Evolutionary conservation across 2,888 invertebrate genomes (phyloP).

Genomic region (Stramonita haemastoma): DNA sequence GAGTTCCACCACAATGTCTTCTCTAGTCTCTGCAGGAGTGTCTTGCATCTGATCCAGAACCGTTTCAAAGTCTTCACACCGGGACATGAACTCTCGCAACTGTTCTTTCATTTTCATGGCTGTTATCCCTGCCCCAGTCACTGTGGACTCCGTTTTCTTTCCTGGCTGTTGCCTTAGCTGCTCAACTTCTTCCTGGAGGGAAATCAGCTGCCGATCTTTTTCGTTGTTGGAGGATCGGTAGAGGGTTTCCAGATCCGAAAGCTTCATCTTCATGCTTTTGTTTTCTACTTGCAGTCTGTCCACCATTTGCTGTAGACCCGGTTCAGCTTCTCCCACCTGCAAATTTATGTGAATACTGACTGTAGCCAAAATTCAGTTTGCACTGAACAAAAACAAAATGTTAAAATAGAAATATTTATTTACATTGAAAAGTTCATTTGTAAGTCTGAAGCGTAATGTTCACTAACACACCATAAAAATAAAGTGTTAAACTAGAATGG

Average conservation of each 20-base stretch:
- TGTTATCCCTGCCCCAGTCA: conserved; percentile 53
- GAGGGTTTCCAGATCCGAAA: conserved; percentile 51
- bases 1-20: background rate
- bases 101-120: conserved; percentile 59
- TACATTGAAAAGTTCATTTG: too few relatives aligned
- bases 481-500: too few relatives aligned
- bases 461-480: too few relatives aligned
- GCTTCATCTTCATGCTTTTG: conserved; percentile 44
- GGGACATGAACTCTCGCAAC: conserved; percentile 58
- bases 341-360: background rate
- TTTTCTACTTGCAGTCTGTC: conserved; percentile 42
- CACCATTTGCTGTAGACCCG: conserved; percentile 17
- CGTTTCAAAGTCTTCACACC: conserved; percentile 60
- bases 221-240: conserved; percentile 58
- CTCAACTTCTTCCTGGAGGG: conserved; percentile 52
- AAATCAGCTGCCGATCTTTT: conserved; percentile 57
- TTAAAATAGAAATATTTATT: too few relatives aligned
- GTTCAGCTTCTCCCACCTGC: conserved; percentile 33
- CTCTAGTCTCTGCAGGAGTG: background rate
- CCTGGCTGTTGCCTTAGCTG: conserved; percentile 35
- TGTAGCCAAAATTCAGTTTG: too few relatives aligned
- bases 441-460: too few relatives aligned
- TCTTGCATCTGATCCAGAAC: conserved; percentile 52
- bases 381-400: too few relatives aligned
- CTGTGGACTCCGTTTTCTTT: conserved; percentile 33